phyloP scores from a whole-genome alignment of 1,140 invertebrate genomes.

The Hyles euphorbiae region DNA sequence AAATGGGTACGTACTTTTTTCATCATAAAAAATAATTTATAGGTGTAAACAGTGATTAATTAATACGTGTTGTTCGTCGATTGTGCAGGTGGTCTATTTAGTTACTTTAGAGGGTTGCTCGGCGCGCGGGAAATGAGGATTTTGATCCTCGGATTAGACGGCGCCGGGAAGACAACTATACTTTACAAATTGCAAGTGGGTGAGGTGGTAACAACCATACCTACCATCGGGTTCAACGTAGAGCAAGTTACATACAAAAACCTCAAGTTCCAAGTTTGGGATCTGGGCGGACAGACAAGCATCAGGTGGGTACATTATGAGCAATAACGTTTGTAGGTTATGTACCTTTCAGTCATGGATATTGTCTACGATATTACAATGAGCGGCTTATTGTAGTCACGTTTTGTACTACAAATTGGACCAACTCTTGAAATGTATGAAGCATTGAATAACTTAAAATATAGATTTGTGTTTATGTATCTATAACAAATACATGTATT shows the following conservation, averaged over 20 bases:
- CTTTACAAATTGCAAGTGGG: constrained; percentile 98
- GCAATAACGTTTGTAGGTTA: constrained; percentile 27
- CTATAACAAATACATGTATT: no score
- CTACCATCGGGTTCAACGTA: constrained; percentile 98
- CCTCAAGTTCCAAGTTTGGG: constrained; percentile 98
- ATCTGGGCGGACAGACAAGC: constrained; percentile 98
- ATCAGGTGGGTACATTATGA: constrained; percentile 71
- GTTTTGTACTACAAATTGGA: no score
- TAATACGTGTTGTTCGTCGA: constrained; percentile 6
- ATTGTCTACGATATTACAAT: constrained; percentile 9
- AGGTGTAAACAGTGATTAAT: constrained; percentile 3
- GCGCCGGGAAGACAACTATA: constrained; percentile 99
- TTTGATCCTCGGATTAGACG: constrained; percentile 97
- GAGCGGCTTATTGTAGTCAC: no score
- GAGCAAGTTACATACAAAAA: constrained; percentile 98
- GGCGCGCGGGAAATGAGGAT: constrained; percentile 98
- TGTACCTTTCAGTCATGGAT: constrained; percentile 11
- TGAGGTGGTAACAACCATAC: constrained; percentile 99
- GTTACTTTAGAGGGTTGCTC: constrained; percentile 95
- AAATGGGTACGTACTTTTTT: constrained; percentile 60
- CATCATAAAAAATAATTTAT: constrained; percentile 19
- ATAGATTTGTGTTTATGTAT: no score
- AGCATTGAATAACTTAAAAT: no score
- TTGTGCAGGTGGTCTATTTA: constrained; percentile 91
- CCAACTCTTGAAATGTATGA: no score